A percentile compares a stretch with the other conserved stretches of the same genome.
Conservation (phyloP, 2,888 invertebrate genomes). For the Deilephila porcellus region DNA sequence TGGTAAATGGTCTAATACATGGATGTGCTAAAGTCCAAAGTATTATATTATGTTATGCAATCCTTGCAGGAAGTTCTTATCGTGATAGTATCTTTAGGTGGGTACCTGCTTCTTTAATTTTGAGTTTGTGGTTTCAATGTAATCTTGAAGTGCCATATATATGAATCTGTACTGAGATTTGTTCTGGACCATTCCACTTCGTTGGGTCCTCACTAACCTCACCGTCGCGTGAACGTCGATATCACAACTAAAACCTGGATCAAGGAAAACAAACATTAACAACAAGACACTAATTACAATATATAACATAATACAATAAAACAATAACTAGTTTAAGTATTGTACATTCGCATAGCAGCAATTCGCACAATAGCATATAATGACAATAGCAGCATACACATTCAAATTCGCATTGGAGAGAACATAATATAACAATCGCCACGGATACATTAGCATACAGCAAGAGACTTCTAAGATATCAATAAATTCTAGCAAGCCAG, state of each 20-base stretch:
- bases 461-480: not conserved
- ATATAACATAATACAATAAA: not conserved
- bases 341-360: not conserved
- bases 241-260: slow-evolving; percentile 92
- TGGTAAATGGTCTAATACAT: too few species aligned
- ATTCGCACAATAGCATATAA: too few species aligned
- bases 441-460: not conserved
- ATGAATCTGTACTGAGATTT: slow-evolving; percentile 99
- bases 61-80: too few species aligned
- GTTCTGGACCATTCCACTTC: slow-evolving; percentile 99
- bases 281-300: not conserved
- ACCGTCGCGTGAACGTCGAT: slow-evolving; percentile 98
- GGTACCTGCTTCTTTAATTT: slow-evolving; percentile 46
- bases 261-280: slow-evolving; percentile 29
- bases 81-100: too few species aligned
- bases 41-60: too few species aligned
- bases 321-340: not conserved
- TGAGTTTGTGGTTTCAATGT: slow-evolving; percentile 87
- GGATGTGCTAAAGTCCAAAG: too few species aligned
- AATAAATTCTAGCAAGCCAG: not conserved
- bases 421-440: not conserved
- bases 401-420: slow-evolving; percentile 15
- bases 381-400: slow-evolving; percentile 10
- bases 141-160: slow-evolving; percentile 96
- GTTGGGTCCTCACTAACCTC: slow-evolving; percentile 95